Evolutionary conservation across 2,888 invertebrate genomes (phyloP), one percentile per base, ranked within the genome.

Genomic region (Chorisops tibialis): DNA sequence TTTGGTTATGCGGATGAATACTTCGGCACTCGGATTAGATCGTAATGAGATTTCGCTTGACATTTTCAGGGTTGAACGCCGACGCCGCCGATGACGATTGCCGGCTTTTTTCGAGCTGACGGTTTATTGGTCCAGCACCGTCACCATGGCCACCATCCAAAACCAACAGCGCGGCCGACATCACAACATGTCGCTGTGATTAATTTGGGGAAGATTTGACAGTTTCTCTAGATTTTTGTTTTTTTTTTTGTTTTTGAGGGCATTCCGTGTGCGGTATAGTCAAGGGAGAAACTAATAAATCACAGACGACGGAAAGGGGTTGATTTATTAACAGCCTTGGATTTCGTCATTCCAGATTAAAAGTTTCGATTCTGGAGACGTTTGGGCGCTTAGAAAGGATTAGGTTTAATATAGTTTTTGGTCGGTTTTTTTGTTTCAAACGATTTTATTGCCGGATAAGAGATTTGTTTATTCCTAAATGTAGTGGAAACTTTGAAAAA

Each of bases 131-230:
- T 43, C 19, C 16, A 43, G n/a, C 43, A 16, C 43, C 16, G 16
- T 16, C 41, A 43, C 9, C 43, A 18, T 3, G 11, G 7, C 16
- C n/a, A 18, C n/a, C 19, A 43, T 16, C 16, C 16, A 16, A 7
- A 7, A 39, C 16, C 39, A 5, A 6, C 39, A 41, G 22, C 24
- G 24, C 51, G 30, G 22, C 30, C 35, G 43, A 35, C 43, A 43
- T 24, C 61, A 51, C 47, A 51, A 60, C 61, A 52, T 61, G 61
- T 52, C 61, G 22, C 47, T 43, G 50, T 61, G 61, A 61, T 61
- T 61, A 61, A 61, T 61, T 61, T 61, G 21, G 61, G 50, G 52
- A 47, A 61, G 52, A 52, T 52, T 61, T 61, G 52, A 61, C 61
- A 54, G 52, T 54, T 54, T 54, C 41, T 54, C 21, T 21, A 54